Evolutionary conservation across 2,113 vertebrate genomes (phyloP).

Genomic region (Engraulis encrasicolus): DNA sequence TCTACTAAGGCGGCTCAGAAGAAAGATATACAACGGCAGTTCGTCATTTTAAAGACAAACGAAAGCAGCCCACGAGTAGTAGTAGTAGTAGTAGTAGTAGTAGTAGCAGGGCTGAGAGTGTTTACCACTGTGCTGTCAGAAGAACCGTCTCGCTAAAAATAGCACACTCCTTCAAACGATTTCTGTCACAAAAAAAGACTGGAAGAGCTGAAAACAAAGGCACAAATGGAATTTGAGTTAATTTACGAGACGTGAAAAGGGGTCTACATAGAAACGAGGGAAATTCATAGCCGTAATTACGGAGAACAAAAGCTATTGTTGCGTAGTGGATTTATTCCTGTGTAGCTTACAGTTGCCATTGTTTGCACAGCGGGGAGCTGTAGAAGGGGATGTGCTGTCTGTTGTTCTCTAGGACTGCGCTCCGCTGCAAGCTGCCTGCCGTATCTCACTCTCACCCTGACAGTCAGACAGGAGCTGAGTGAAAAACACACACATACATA

Average conservation of each 20-base stretch:
- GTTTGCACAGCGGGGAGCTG: constrained; percentile 6
- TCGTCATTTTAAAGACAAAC: neutral
- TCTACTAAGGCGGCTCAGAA: too few species aligned
- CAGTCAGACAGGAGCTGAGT: neutral
- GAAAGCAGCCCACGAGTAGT: neutral
- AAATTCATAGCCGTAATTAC: neutral
- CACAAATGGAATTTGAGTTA: neutral
- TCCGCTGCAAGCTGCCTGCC: neutral
- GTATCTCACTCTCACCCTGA: neutral
- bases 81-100: too few species aligned
- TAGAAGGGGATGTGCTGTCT: constrained; percentile 1
- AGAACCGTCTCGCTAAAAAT: neutral
- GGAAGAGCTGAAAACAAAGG: neutral
- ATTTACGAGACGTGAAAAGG: constrained; percentile 8
- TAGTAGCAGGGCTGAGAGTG: neutral
- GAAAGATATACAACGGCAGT: neutral
- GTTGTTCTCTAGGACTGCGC: neutral
- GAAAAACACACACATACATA: neutral
- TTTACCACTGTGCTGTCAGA: neutral
- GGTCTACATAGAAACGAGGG: neutral
- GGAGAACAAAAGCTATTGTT: constrained; percentile 28
- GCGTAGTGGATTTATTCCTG: constrained; percentile 6
- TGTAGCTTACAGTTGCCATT: constrained; percentile 12
- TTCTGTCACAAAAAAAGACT: neutral
- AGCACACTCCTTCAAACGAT: neutral